These are phyloP conservation scores for Ligdia adustata DNA, from an alignment of 2,888 invertebrate species.

Conservation along the genomic window DNA sequence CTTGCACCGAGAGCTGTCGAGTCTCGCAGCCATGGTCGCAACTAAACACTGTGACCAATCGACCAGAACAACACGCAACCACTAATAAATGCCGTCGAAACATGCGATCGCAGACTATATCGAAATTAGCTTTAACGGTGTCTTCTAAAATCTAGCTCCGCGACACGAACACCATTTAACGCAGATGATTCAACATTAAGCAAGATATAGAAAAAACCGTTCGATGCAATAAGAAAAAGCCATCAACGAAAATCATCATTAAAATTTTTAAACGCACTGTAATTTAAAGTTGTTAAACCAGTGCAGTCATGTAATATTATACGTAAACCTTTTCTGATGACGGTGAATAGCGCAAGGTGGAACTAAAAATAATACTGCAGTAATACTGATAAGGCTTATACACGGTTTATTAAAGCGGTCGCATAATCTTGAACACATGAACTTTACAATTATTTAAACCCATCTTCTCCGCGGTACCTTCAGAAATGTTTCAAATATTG, in stretches of 20 bases:
- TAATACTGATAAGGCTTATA: constrained; percentile 54
- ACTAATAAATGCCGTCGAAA: constrained; percentile 51
- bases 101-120: constrained; percentile 56
- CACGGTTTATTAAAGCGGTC: constrained; percentile 46
- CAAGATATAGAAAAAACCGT: constrained; percentile 22
- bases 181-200: constrained; percentile 14
- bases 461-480: no score
- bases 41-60: constrained; percentile 53
- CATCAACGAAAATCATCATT: constrained; percentile 19
- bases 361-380: constrained; percentile 58
- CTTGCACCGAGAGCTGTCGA: constrained; percentile 50
- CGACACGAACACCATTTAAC: constrained; percentile 24
- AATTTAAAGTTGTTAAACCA: constrained; percentile 14
- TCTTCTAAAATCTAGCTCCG: constrained; percentile 28
- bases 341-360: constrained; percentile 36
- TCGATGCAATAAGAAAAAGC: constrained; percentile 25
- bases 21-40: constrained; percentile 46
- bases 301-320: constrained; percentile 6
- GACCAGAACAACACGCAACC: constrained; percentile 58
- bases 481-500: no score
- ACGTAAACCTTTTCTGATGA: constrained; percentile 12
- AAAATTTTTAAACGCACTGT: constrained; percentile 13
- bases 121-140: constrained; percentile 51
- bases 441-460: no score
- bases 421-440: constrained; percentile 52